Percentiles rank a stretch among this genome's conserved stretches.
phyloP scores from a whole-genome alignment of 2,888 invertebrate species.

The Lomographa bimaculata region DNA sequence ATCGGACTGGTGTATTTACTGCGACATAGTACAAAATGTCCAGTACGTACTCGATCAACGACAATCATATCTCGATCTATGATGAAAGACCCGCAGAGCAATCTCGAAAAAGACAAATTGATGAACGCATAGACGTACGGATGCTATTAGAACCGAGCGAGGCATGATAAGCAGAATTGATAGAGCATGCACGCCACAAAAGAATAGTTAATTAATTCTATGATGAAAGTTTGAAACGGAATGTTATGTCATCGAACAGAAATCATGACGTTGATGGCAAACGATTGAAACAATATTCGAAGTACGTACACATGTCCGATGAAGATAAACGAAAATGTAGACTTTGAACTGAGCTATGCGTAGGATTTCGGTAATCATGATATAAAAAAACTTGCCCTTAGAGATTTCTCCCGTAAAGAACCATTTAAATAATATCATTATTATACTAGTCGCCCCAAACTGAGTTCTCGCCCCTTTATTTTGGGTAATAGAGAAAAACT shows the following conservation, averaged over 20 bases:
- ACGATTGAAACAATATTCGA: too few species aligned
- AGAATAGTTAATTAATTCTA: conserved; percentile 74
- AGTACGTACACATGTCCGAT: too few species aligned
- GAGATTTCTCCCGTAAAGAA: too few species aligned
- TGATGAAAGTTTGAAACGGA: conserved; percentile 63
- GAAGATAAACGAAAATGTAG: too few species aligned
- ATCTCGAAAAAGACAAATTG: conserved; percentile 70
- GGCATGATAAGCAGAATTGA: conserved; percentile 75
- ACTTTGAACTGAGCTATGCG: too few species aligned
- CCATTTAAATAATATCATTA: too few species aligned
- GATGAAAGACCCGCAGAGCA: conserved; percentile 56
- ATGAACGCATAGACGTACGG: conserved; percentile 55
- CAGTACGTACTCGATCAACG: conserved; percentile 35
- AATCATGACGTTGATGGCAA: conserved; percentile 32
- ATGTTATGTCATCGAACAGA: conserved; percentile 48
- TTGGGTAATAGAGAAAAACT: too few species aligned
- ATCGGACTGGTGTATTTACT: neutral
- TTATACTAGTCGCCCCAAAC: too few species aligned
- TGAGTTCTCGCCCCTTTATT: too few species aligned
- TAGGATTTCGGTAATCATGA: too few species aligned
- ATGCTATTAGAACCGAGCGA: conserved; percentile 47
- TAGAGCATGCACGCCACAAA: conserved; percentile 67
- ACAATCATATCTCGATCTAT: conserved; percentile 39
- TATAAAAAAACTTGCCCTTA: too few species aligned
- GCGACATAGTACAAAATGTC: conserved; percentile 5